Conservation (phyloP, 2,113 vertebrate species). For the Trinectes maculatus region DNA sequence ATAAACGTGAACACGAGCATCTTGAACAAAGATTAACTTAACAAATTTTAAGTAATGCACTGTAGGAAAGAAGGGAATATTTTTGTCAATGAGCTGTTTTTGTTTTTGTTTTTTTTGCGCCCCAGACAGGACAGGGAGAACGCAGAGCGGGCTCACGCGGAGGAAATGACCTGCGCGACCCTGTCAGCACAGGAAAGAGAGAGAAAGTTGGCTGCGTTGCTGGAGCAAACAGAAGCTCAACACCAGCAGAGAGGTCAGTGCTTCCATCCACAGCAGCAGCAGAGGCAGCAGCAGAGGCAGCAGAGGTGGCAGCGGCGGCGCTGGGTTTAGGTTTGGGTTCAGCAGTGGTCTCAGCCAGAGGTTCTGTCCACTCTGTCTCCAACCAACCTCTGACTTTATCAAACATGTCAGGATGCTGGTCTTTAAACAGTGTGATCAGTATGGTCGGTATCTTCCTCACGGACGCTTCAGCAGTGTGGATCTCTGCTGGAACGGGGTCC, state of each 20-base stretch:
- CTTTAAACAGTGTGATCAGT: too few relatives aligned
- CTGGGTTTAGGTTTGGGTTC: too few relatives aligned
- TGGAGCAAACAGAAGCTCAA: constrained; percentile 90
- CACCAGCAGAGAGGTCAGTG: constrained; percentile 91
- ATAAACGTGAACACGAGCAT: constrained; percentile 32
- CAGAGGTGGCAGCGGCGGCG: too few relatives aligned
- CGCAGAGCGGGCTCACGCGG: constrained; percentile 84
- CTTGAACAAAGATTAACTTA: constrained; percentile 9
- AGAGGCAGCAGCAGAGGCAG: too few relatives aligned
- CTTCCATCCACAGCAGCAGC: constrained; percentile 1
- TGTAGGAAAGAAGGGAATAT: not conserved
- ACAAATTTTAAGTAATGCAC: too few relatives aligned
- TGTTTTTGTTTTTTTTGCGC: constrained; percentile 33
- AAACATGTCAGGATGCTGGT: not conserved
- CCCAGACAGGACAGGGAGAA: constrained; percentile 89
- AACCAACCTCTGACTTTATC: not conserved
- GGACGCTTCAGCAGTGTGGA: constrained; percentile 35
- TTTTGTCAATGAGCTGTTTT: constrained; percentile 29
- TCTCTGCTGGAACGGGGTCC: constrained; percentile 15
- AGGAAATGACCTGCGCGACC: constrained; percentile 85
- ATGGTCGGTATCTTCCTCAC: constrained; percentile 44
- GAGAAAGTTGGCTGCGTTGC: constrained; percentile 89
- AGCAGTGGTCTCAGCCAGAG: not conserved
- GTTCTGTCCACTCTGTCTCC: not conserved
- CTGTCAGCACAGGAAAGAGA: constrained; percentile 88